Evolutionary conservation across 1,140 invertebrate genomes (phyloP), one percentile per base, ranked within the genome.

Genomic region (Drosophila repletoides): DNA sequence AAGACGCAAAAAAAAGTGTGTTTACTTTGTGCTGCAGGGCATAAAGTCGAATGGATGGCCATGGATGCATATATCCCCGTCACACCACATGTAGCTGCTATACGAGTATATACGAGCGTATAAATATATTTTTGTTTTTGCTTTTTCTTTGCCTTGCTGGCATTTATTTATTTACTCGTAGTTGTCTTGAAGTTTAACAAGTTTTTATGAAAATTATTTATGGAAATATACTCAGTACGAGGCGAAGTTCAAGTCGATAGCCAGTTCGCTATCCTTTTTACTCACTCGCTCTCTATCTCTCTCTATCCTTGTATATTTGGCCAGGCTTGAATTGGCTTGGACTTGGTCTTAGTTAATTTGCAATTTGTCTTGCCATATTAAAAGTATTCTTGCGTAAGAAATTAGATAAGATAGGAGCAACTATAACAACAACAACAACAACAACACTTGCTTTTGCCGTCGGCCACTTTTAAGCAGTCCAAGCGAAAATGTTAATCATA

Each of bases 171-270:
- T 74, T 75, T 80, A 80, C 66, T 66, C 40, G 48, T 55, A 14
- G 24, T 67, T 67, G 76, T 70, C 76, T 71, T 61, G 66, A 59
- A 69, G 53, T 71, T 79, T 80, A 79, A 79, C 76, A 80, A 79
- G 76, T 71, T 79, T 77, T 80, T 80, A 71, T 80, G 71, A 43
- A 80, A 75, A 75, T 79, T 58, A 80, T 75, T 75, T 76, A 72
- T 76, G 48, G 59, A 69, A 83, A 68, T 40, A 40, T 12, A 10
- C 21, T 15, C 21, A 22, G 12, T 33, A 19, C 29, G 28, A 14
- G 10, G 9, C 45, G 4, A 31, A 4, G 10, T 5, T 34, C 31
- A 14, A 34, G 9, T 34, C 12, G 9, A 4, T 34, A 5, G 10
- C n/a, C n/a, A n/a, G n/a, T n/a, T n/a, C n/a, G n/a, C n/a, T n/a